Evolutionary conservation across 2,113 vertebrate species (phyloP).

Genomic region (Grallaria varia): DNA sequence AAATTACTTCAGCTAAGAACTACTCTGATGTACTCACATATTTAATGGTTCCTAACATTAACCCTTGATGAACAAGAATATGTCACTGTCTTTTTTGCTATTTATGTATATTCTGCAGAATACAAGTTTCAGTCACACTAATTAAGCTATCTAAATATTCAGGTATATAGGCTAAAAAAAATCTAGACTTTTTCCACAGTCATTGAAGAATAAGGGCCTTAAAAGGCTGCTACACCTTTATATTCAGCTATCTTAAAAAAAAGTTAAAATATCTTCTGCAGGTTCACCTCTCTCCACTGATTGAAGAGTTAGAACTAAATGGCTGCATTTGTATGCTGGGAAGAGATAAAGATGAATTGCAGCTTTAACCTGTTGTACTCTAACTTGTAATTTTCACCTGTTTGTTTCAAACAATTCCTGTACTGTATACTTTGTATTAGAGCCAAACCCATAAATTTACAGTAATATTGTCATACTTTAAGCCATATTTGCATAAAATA

Average conservation of each 20-base stretch:
- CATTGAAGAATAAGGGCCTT: neutral
- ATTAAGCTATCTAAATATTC: neutral
- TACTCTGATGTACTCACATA: neutral
- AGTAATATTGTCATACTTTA: neutral
- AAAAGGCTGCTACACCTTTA: neutral
- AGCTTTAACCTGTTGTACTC: neutral
- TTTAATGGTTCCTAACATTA: neutral
- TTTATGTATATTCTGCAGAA: neutral
- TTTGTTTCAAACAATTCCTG: neutral
- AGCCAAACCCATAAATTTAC: neutral
- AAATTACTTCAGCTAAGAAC: neutral
- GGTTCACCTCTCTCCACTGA: neutral
- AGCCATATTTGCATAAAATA: neutral
- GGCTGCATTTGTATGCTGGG: neutral
- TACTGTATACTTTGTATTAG: neutral
- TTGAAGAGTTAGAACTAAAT: neutral
- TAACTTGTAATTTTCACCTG: neutral
- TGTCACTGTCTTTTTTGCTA: neutral
- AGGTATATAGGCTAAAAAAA: neutral
- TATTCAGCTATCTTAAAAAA: neutral
- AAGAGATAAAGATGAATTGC: neutral
- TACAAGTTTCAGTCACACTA: neutral
- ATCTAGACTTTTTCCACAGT: neutral
- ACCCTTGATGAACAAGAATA: neutral
- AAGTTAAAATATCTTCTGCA: neutral